Percentiles rank a stretch among this genome's conserved stretches.
phyloP scores from a whole-genome alignment of 2,113 vertebrate species.

The Scytalopus superciliaris region DNA sequence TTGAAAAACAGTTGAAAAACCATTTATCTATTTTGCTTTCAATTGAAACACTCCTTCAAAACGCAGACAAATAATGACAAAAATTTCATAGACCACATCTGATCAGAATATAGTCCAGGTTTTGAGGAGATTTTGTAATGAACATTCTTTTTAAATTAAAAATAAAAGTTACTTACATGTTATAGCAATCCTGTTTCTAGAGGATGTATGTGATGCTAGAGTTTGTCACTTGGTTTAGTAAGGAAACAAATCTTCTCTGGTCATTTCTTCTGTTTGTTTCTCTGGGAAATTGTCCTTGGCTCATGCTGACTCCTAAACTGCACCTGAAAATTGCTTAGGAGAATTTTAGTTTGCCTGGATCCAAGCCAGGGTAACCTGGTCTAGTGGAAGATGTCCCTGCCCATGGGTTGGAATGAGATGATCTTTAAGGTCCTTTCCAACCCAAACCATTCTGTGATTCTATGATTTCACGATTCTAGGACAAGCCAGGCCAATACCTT shows the following conservation, averaged over 20 bases:
- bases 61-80: background rate
- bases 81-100: background rate
- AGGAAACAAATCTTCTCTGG: background rate
- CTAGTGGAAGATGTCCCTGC: background rate
- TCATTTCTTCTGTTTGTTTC: background rate
- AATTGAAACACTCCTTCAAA: background rate
- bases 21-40: background rate
- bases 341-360: background rate
- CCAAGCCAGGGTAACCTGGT: background rate
- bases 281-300: background rate
- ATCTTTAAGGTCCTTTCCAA: background rate
- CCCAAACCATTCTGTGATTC: background rate
- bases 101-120: background rate
- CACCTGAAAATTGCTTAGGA: background rate
- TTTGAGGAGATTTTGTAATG: background rate
- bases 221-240: background rate
- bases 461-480: background rate
- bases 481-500: background rate
- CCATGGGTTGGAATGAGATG: background rate
- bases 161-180: background rate
- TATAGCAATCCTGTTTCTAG: background rate
- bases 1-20: background rate
- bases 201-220: background rate
- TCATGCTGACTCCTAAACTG: background rate
- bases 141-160: background rate